phyloP scores from a whole-genome alignment of 2,888 invertebrate genomes.

The Drosophila emarginata region DNA sequence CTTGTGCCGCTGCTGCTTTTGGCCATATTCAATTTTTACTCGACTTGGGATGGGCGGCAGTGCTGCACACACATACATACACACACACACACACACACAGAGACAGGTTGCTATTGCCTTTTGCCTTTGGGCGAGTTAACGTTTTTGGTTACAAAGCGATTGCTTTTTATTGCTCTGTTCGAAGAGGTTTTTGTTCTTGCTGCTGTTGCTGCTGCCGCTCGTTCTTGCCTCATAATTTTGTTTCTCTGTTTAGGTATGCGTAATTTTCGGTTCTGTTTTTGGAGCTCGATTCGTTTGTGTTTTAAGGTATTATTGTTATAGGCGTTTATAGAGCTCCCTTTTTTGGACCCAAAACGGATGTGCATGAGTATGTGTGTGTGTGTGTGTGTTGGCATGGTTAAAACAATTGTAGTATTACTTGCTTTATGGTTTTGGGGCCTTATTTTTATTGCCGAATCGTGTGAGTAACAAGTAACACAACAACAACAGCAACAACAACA shows the following conservation, averaged over 20 bases:
- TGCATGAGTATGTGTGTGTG: background rate
- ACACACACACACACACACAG: no score
- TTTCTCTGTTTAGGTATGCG: slow-evolving; percentile 63
- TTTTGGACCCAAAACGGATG: slow-evolving; percentile 28
- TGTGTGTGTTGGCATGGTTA: slow-evolving; percentile 24
- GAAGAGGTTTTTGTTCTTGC: slow-evolving; percentile 1
- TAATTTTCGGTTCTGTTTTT: slow-evolving; percentile 66
- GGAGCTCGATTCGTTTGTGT: slow-evolving; percentile 26
- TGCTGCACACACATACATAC: slow-evolving; percentile 53
- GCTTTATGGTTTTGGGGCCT: slow-evolving; percentile 1
- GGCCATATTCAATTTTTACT: slow-evolving; percentile 69
- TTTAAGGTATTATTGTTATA: slow-evolving; percentile 30
- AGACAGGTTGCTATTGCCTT: slow-evolving; percentile 43
- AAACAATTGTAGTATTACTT: slow-evolving; percentile 11
- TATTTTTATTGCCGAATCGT: slow-evolving; percentile 35
- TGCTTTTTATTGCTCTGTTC: slow-evolving; percentile 63
- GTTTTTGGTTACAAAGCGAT: slow-evolving; percentile 68
- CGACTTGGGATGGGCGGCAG: slow-evolving; percentile 29
- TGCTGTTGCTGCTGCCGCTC: background rate
- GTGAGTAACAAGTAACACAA: background rate
- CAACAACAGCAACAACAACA: background rate
- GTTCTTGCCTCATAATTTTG: slow-evolving; percentile 60
- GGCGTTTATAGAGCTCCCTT: slow-evolving; percentile 29
- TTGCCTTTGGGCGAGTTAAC: slow-evolving; percentile 47
- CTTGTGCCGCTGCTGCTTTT: slow-evolving; percentile 55